Evolutionary conservation across 2,797 vertebrate genomes (phyloP), one percentile per base, ranked within the genome.

Genomic region (Danio albolineatus): DNA sequence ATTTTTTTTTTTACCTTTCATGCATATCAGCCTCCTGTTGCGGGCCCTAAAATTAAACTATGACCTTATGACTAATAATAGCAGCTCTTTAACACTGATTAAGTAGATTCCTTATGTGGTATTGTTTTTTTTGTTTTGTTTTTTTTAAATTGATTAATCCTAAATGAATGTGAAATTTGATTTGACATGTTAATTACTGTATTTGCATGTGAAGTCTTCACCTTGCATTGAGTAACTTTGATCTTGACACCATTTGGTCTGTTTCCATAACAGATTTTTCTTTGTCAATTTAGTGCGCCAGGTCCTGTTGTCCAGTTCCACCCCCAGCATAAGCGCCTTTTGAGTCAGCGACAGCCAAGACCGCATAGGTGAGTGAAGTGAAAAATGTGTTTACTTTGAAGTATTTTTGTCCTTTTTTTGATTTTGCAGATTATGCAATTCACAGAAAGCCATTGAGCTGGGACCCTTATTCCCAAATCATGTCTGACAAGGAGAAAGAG

Each of bases 401-500:
- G 36, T 10, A 0, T 0, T 10, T 5, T 51, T n/a, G 14, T 19
- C n/a, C 14, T 16, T 43, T 14, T 4, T 28, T 57, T 4, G 56
- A 72, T 16, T n/a, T n/a, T n/a, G 43, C 9, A 39, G 16, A 14
- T 56, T 13, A 2, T 86, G 7, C 75, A 91, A 90, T 61, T 89
- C 51, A 13, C 56, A 94, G 94, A 87, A 97, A 96, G 87, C 60
- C 88, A 73, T 91, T 94, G 54, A 87, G 93, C 76, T 92, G 85
- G 82, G 97, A 98, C 79, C 90, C 93, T 16, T 96, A 95, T 39
- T 93, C 92, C 44, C 93, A 93, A 59, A 88, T 98, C 65, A 98
- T 99, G 98, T 95, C 94, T 0, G 83, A 73, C 12, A 96, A 96
- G 87, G 97, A 99, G 86, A 99, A 97, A 90, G 96, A 97, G 72